Conservation (phyloP, 2,113 vertebrate genomes). For the Tympanuchus pallidicinctus region DNA sequence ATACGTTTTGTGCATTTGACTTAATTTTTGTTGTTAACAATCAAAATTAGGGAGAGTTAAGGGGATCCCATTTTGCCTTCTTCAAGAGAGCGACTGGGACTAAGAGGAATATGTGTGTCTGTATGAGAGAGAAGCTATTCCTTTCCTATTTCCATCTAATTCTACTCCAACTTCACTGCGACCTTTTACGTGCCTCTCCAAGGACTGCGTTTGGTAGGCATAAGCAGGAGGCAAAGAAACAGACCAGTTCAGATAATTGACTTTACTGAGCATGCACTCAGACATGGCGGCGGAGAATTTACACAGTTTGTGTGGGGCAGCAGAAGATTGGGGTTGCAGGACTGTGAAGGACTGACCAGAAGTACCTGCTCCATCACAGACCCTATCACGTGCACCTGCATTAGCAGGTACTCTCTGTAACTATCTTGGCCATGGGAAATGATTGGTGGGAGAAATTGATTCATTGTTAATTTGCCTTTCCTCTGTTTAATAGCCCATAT, state of each 20-base stretch:
- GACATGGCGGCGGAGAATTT: neutral
- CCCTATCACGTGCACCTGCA: rapidly evolving
- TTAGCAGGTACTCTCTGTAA: rapidly evolving
- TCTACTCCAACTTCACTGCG: neutral
- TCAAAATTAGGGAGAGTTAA: neutral
- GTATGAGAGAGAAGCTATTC: neutral
- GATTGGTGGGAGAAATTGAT: constrained; percentile 23
- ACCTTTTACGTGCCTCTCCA: neutral
- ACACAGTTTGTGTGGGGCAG: neutral
- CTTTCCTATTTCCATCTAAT: neutral
- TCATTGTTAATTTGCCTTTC: constrained; percentile 37
- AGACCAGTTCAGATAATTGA: neutral
- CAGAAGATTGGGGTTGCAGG: neutral
- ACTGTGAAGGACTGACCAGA: neutral
- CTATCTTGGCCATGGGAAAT: neutral
- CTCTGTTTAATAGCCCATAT: neutral
- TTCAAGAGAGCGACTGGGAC: neutral
- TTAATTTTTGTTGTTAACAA: neutral
- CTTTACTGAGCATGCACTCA: neutral
- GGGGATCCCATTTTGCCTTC: neutral
- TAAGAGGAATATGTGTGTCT: neutral
- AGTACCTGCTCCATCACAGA: neutral
- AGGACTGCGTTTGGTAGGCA: neutral
- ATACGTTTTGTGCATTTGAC: neutral
- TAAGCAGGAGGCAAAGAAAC: neutral